Conservation (phyloP, 1,140 invertebrate genomes). For the Pararge aegeria region DNA sequence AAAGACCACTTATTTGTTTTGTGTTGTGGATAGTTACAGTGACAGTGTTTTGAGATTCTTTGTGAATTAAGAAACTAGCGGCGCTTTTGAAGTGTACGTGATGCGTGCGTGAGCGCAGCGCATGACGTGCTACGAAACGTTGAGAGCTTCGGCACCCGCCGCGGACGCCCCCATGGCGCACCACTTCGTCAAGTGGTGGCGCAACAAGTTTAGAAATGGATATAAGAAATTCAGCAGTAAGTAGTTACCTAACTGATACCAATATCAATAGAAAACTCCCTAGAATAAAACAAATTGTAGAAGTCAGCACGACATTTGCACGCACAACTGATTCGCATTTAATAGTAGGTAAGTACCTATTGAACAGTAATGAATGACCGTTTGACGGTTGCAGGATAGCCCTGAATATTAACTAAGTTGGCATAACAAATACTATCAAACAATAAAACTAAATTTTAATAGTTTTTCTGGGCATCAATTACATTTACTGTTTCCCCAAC, state of each 20-base stretch:
- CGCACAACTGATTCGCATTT: neutral
- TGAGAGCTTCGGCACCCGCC: slow-evolving; percentile 76
- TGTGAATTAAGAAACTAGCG: slow-evolving; percentile 60
- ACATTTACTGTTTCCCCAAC: no score
- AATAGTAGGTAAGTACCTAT: neutral
- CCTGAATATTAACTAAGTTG: neutral
- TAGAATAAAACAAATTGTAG: neutral
- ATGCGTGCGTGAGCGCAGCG: slow-evolving; percentile 79
- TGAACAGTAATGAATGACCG: slow-evolving; percentile 2
- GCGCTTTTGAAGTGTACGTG: slow-evolving; percentile 75
- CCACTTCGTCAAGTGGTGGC: slow-evolving; percentile 89
- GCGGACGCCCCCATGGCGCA: slow-evolving; percentile 85
- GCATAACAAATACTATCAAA: neutral
- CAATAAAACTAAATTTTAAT: neutral
- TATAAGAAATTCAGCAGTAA: slow-evolving; percentile 87
- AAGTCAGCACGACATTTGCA: neutral
- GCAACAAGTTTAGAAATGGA: slow-evolving; percentile 87
- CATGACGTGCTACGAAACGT: slow-evolving; percentile 80
- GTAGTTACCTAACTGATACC: slow-evolving; percentile 27
- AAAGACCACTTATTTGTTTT: slow-evolving; percentile 47
- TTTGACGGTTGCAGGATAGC: neutral
- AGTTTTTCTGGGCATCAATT: neutral
- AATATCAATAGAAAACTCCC: neutral
- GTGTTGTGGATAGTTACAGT: slow-evolving; percentile 62
- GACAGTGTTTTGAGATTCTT: slow-evolving; percentile 47